phyloP scores from a whole-genome alignment of 2,797 vertebrate species.

The Toxotes lorentzi region DNA sequence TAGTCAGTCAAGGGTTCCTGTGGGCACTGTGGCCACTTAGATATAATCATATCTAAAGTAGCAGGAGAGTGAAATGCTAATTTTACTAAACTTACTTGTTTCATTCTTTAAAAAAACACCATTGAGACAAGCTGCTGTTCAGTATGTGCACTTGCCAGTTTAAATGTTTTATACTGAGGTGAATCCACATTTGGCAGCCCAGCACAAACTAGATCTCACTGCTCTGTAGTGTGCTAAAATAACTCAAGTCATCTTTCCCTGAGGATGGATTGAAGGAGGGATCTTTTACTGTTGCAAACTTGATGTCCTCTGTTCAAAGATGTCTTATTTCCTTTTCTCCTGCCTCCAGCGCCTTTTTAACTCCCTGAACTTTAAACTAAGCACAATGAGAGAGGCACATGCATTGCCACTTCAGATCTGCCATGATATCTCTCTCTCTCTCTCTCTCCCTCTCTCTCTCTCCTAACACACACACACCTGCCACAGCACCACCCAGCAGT shows the following conservation, averaged over 20 bases:
- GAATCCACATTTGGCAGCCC: conserved; percentile 12
- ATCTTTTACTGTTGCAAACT: conserved; percentile 8
- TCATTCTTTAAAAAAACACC: conserved; percentile 18
- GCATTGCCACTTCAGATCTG: conserved; percentile 13
- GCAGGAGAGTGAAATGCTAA: conserved; percentile 1
- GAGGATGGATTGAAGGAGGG: background rate
- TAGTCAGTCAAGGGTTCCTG: conserved; percentile 25
- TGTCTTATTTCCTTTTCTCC: conserved; percentile 16
- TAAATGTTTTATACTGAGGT: conserved; percentile 29
- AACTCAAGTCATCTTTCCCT: conserved; percentile 10
- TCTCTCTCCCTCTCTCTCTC: background rate
- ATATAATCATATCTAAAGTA: conserved; percentile 14
- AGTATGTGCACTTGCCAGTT: background rate
- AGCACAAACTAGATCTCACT: conserved; percentile 10
- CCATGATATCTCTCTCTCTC: background rate
- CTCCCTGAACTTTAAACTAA: conserved; percentile 26
- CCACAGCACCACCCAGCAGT: conserved; percentile 31
- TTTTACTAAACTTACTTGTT: conserved; percentile 14
- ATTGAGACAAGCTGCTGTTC: conserved; percentile 5
- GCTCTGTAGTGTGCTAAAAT: conserved; percentile 3
- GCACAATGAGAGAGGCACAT: background rate
- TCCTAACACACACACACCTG: conserved; percentile 19
- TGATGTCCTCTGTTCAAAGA: conserved; percentile 13
- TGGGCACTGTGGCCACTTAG: background rate
- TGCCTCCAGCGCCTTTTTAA: conserved; percentile 4